Conservation (phyloP, 2,113 vertebrate species). For the Uria aalge region DNA sequence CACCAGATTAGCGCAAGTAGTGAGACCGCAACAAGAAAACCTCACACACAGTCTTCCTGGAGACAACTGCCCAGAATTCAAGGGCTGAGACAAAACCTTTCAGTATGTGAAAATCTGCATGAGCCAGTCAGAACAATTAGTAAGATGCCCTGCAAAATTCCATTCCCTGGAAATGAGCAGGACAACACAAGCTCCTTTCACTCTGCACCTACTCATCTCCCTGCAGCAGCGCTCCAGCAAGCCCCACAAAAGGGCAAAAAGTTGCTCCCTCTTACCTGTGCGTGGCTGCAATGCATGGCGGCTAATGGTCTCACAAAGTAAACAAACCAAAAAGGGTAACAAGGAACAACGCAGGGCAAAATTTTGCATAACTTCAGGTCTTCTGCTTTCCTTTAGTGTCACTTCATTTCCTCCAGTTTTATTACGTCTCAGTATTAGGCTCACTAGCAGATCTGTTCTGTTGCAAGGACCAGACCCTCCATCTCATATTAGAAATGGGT, state of each 20-base stretch:
- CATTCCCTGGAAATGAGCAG: neutral
- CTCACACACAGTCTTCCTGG: neutral
- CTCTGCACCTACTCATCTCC: fast-evolving
- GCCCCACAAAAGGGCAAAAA: neutral
- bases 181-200: neutral
- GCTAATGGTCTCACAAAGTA: neutral
- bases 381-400: neutral
- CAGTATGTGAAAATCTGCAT: neutral
- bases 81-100: neutral
- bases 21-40: neutral
- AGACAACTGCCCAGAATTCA: neutral
- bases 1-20: neutral
- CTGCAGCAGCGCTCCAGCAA: neutral
- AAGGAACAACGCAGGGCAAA: neutral
- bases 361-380: neutral
- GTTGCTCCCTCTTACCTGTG: neutral
- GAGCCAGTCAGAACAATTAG: neutral
- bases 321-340: neutral
- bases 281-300: neutral
- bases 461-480: neutral
- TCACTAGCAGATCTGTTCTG: neutral
- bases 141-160: neutral
- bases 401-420: neutral
- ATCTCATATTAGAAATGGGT: neutral
- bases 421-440: neutral